Evolutionary conservation across 1,140 invertebrate species (phyloP).

Genomic region (Panagrolaimus sp.): DNA sequence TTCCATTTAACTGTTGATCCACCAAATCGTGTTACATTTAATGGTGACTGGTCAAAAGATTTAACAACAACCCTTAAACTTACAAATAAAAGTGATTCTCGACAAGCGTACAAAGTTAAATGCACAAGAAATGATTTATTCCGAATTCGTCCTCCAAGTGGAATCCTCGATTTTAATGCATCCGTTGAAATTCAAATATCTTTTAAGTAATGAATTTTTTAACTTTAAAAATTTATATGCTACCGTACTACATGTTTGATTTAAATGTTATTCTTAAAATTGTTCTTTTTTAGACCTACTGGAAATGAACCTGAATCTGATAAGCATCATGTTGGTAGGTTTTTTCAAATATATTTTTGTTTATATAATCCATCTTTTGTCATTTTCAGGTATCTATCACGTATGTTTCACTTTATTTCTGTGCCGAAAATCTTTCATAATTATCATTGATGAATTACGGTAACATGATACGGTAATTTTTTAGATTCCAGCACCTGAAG

Average conservation of each 20-base stretch:
- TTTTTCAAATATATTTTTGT: too few species aligned
- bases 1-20: constrained; percentile 28
- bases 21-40: constrained; percentile 25
- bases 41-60: constrained; percentile 34
- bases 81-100: constrained; percentile 45
- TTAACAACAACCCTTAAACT: constrained; percentile 34
- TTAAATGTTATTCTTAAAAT: too few species aligned
- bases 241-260: too few species aligned
- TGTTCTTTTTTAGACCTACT: too few species aligned
- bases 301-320: constrained; percentile 26
- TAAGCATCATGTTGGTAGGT: constrained; percentile 38
- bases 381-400: constrained; percentile 30
- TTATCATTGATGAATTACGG: too few species aligned
- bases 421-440: too few species aligned
- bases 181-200: constrained; percentile 13
- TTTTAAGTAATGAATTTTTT: background rate
- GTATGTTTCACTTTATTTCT: too few species aligned
- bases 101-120: constrained; percentile 49
- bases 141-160: constrained; percentile 39
- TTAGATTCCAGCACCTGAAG: constrained; percentile 48
- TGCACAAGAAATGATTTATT: constrained; percentile 49
- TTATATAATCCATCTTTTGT: too few species aligned
- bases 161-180: constrained; percentile 39
- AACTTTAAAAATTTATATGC: too few species aligned
- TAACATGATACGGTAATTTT: constrained; percentile 45